Evolutionary conservation across 2,888 invertebrate genomes (phyloP).

Genomic region (Hydriomena furcata): DNA sequence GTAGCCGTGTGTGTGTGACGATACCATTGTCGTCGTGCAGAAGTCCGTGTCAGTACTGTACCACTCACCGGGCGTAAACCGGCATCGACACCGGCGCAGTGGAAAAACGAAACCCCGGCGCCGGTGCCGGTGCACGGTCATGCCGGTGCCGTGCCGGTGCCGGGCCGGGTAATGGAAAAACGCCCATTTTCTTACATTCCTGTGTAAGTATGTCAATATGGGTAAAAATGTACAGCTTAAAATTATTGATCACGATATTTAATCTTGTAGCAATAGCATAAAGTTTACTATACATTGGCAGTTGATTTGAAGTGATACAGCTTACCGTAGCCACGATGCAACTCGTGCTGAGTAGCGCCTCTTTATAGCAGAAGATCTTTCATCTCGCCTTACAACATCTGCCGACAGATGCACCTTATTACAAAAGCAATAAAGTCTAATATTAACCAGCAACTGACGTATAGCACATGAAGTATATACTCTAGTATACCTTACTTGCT

Average conservation of each 20-base stretch:
- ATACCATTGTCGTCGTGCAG: too few relatives aligned
- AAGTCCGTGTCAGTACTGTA: too few relatives aligned
- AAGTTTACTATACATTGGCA: not conserved
- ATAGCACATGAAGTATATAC: slow-evolving; percentile 57
- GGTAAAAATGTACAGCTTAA: not conserved
- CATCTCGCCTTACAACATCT: slow-evolving; percentile 44
- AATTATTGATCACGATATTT: not conserved
- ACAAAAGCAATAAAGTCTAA: slow-evolving; percentile 25
- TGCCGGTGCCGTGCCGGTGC: too few relatives aligned
- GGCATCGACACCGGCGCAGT: too few relatives aligned
- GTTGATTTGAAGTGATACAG: slow-evolving; percentile 1
- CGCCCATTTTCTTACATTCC: too few relatives aligned
- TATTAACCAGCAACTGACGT: slow-evolving; percentile 31
- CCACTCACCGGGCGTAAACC: too few relatives aligned
- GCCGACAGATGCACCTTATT: slow-evolving; percentile 32
- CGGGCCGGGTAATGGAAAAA: too few relatives aligned
- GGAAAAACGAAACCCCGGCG: too few relatives aligned
- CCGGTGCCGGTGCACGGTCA: too few relatives aligned
- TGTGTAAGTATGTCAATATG: too few relatives aligned
- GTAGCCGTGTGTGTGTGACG: too few relatives aligned
- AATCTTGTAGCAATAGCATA: not conserved
- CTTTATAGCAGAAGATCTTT: slow-evolving; percentile 57
- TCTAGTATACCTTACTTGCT: slow-evolving; percentile 45
- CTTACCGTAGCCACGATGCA: slow-evolving; percentile 26
- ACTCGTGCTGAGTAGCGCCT: slow-evolving; percentile 48